These are phyloP conservation scores for Ardeotis arabs DNA, from an alignment of 2,113 vertebrate genomes.

Conservation along the genomic window DNA sequence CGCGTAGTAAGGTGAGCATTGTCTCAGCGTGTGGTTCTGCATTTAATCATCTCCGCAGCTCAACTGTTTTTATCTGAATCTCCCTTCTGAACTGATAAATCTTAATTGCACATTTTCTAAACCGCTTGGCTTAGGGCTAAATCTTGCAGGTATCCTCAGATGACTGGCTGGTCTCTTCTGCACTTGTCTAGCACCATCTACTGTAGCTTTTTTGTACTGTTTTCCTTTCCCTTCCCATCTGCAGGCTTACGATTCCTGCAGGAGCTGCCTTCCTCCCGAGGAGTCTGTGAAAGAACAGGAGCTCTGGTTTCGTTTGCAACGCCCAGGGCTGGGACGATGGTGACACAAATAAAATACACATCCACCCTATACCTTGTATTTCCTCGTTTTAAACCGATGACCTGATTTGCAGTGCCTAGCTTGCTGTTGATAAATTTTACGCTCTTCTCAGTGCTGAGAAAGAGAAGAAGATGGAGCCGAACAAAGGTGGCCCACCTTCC, in stretches of 20 bases:
- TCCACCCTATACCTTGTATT: not conserved
- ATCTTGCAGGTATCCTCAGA: slow-evolving; percentile 66
- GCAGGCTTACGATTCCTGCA: not conserved
- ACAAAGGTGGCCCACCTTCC: not conserved
- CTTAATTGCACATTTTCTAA: slow-evolving; percentile 77
- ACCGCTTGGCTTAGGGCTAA: slow-evolving; percentile 68
- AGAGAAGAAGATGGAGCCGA: not conserved
- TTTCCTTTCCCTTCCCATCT: not conserved
- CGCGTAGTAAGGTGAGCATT: slow-evolving; percentile 14
- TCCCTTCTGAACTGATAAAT: slow-evolving; percentile 75
- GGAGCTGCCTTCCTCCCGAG: not conserved
- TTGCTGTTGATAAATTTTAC: not conserved
- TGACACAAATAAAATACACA: not conserved
- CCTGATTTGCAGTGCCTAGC: not conserved
- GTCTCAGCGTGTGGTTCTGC: slow-evolving; percentile 53
- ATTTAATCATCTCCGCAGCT: slow-evolving; percentile 74
- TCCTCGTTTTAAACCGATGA: not conserved
- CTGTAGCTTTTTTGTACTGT: slow-evolving; percentile 57
- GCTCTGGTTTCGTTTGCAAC: not conserved
- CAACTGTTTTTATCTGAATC: slow-evolving; percentile 74
- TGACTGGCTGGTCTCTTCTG: slow-evolving; percentile 59
- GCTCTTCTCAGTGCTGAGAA: not conserved
- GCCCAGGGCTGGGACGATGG: not conserved
- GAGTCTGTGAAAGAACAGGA: not conserved
- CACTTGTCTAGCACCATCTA: slow-evolving; percentile 79